A percentile compares a stretch with the other conserved stretches of the same genome.
These are phyloP conservation scores for Eulemur mongoz DNA, from an alignment of 2,797 vertebrate genomes.

Conservation along the genomic window DNA sequence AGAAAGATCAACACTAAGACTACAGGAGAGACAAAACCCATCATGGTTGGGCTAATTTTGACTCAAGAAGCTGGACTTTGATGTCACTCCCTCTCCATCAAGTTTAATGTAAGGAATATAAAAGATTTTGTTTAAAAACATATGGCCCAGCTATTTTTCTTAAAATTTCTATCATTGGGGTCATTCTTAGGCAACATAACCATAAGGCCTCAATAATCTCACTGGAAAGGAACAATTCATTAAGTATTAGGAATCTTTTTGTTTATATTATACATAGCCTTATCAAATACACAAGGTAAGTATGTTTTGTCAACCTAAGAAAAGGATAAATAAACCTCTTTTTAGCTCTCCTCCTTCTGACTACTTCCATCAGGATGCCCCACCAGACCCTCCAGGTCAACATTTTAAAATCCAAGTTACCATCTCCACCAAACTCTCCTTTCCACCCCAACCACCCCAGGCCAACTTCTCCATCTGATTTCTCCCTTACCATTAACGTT, in stretches of 20 bases:
- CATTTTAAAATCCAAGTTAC: background rate
- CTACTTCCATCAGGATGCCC: background rate
- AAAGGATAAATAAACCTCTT: background rate
- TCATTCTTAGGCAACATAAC: background rate
- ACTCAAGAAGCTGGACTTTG: background rate
- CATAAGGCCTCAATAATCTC: background rate
- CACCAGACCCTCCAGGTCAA: background rate
- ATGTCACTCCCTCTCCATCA: background rate
- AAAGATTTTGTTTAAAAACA: background rate
- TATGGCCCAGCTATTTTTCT: background rate
- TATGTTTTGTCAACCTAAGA: background rate
- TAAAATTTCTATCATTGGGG: background rate
- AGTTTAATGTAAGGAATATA: background rate
- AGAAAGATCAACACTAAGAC: background rate
- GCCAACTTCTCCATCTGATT: background rate
- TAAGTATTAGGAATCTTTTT: background rate
- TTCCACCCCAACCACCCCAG: background rate
- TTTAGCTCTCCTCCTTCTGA: background rate
- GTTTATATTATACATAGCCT: background rate
- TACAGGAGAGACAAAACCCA: background rate
- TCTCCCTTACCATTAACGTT: background rate
- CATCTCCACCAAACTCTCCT: background rate
- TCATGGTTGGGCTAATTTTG: background rate
- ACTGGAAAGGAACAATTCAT: background rate
- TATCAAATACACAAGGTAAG: background rate